Base-by-base conservation (phyloP, 2,113 vertebrate genomes). In the Octodon degus region DNA sequence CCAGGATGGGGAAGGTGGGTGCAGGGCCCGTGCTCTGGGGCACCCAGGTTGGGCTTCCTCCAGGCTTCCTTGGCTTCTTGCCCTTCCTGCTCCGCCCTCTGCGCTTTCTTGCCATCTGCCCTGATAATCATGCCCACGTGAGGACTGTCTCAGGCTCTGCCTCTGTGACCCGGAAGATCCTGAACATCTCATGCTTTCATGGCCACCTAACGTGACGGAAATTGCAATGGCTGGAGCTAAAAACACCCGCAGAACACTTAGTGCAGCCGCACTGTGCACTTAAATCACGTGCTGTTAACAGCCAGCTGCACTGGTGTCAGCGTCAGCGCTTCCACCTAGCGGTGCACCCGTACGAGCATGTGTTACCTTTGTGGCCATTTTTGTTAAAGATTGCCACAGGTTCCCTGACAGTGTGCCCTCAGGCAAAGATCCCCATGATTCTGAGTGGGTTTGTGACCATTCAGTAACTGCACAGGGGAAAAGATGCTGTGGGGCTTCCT, bases 1-100 rank as follows among this genome's bases (percentile, higher is more conserved):
- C 99, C 89, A 99, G 98, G 27, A 99, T 99, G 98, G 99, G 99
- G 97, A 99, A 98, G 98, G 99, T 99, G 98, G 79, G 98, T 96
- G 91, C 90, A 30, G 40, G 72, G 53, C 68, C 32, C 43, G 32
- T 1, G 10, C n/a, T 22, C 60, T 11, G 62, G 4, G 24, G 47
- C 1, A 1, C 65, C 30, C 1, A 30, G 12, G 32, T 50, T 8
- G 37, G 43, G 30, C 67, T 90, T 37, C 37, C 43, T 68, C 14
- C 34, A 6, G 22, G 8, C 55, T 89, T 60, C 22, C 79, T 70
- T 86, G 55, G 25, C 30, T 85, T 17, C 65, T 86, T 84, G 50
- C 43, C 53, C 55, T 53, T 60, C 40, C 32, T 70, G 25, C 12
- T 65, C 40, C 55, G 20, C 76, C 60, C 93, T 58, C 55, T 27